Base-by-base conservation (phyloP, 2,113 vertebrate genomes). In the Loxodonta africana region DNA sequence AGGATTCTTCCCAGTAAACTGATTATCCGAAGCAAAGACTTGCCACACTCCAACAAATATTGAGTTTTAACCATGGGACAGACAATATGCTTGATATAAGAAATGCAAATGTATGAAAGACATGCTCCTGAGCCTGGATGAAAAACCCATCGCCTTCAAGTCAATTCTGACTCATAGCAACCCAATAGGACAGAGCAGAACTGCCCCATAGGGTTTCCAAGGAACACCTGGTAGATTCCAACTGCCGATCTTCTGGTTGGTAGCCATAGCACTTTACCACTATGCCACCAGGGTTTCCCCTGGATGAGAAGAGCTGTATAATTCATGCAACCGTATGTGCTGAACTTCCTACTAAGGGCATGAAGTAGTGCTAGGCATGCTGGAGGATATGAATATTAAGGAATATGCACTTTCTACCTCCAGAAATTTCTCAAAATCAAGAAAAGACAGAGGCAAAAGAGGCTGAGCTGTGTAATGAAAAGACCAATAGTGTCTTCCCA, bases 1-100 rank as follows among this genome's bases (percentile, higher is more conserved):
- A 80, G 46, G 17, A 95, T 77, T 78, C 48, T 60, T 89, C 77
- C 80, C 57, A 83, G 48, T 86, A 85, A 94, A 83, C 46, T 1
- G 0, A 65, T 85, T 90, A 92, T 62, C 51, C 46, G 67, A 78
- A 91, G 44, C 6, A 10, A 88, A 74, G 37, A 15, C 25, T 81
- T 90, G 83, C 48, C 57, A 37, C 28, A 76, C 44, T 60, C n/a
- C 28, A 53, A 80, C 63, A 51, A 41, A 69, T 74, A 48, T 11
- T 63, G 18, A 81, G 37, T 77, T 62, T 96, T 84, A 81, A 46
- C 37, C 20, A 87, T 6, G 37, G 48, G 30, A 83, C 62, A 90
- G 48, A 86, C 8, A 62, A 84, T 76, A 41, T 33, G 41, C 28
- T 9, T 25, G 25, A 7, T 11, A 48, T 14, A 60, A 83, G 23